Conservation (phyloP, 1,140 invertebrate species). For the Armadillidium nasatum region DNA sequence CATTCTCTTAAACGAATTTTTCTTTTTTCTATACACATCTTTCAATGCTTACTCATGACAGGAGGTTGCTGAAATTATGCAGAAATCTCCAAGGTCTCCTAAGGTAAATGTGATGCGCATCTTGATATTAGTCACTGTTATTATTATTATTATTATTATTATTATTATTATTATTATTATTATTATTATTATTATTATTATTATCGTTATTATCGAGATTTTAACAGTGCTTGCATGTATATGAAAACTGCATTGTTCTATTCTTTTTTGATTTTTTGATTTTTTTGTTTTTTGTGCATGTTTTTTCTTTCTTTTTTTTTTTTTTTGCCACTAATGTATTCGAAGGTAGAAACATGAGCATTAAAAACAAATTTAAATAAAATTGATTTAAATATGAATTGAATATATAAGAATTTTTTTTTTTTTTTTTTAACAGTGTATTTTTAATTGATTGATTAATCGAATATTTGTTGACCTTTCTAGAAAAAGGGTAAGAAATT, state of each 20-base stretch:
- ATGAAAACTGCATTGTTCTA: too few species aligned
- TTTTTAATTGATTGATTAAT: too few species aligned
- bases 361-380: too few species aligned
- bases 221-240: not conserved
- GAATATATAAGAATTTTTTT: too few species aligned
- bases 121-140: not conserved
- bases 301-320: too few species aligned
- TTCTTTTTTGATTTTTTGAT: too few species aligned
- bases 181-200: constrained; percentile 15
- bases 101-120: not conserved
- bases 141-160: constrained; percentile 14
- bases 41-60: not conserved
- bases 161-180: constrained; percentile 15
- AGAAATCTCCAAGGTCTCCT: not conserved
- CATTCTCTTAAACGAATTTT: constrained; percentile 13
- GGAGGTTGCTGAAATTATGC: not conserved
- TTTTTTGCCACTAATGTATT: too few species aligned
- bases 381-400: too few species aligned
- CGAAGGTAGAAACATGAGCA: too few species aligned
- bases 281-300: too few species aligned
- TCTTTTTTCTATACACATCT: constrained; percentile 2
- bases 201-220: not conserved
- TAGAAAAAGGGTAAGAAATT: constrained; percentile 57
- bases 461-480: not conserved
- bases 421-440: too few species aligned